Base-by-base conservation (phyloP, 2,888 invertebrate species). In the Pristionchus mayeri region DNA sequence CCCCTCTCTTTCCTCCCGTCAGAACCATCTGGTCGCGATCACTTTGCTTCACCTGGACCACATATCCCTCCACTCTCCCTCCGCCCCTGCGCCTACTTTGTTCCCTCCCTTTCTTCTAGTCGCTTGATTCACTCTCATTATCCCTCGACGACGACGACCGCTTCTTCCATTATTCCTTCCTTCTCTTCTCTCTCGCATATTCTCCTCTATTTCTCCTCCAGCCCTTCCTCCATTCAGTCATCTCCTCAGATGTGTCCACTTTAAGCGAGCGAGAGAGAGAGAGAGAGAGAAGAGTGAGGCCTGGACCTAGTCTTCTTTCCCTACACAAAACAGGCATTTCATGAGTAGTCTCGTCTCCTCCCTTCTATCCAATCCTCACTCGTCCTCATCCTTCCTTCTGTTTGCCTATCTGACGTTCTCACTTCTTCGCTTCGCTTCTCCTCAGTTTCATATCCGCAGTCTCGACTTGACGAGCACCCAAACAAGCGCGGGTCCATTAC, bases 171-270 rank as follows among this genome's bases (percentile, higher is more conserved):
- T 52, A 34, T 52, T 48, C 44, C 40, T 52, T 50, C 54, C 54
- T 18, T 78, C 71, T 78, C 57, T 13, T 57, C 81, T 81, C 60
- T 13, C 40, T 44, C 13, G 30, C 27, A 13, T 30, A 21, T 18
- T 34, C 40, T 60, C 60, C n/a, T 48, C 44, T 24, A 7, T 44
- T 24, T 34, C 34, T 75, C 44, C n/a, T n/a, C 44, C 44, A 44
- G 11, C 16, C 44, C 21, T 52, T 76, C n/a, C n/a, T n/a, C 76
- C 50, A 76, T 76, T 76, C 76, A 50, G 76, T 50, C 76, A 48
- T 76, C 76, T 76, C 50, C 76, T 71, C 71, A 71, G 71, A 71
- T 71, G 71, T 71, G 71, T 71, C 71, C 71, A 71, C 71, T 71
- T 71, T 71, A 40, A 44, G 71, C 40, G 37, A 71, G 71, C 9